phyloP scores from a whole-genome alignment of 64 coral and sea anemone genomes.

The Platygyra sinensis region DNA sequence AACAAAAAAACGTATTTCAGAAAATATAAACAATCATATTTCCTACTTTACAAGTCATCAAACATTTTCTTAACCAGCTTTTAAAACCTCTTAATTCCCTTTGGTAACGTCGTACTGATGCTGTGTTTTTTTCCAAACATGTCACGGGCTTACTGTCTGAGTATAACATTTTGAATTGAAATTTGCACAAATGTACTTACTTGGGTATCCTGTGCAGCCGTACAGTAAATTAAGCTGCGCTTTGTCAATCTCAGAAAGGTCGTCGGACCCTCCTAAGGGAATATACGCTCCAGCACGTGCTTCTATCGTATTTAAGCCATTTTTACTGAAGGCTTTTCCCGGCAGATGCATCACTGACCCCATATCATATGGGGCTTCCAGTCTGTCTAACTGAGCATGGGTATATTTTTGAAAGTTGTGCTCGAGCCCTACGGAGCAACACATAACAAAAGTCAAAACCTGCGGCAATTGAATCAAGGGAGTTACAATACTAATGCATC shows the following conservation, averaged over 20 bases:
- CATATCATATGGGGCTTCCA: conserved; percentile 83
- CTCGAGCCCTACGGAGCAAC: conserved; percentile 44
- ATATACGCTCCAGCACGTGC: conserved; percentile 54
- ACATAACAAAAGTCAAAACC: neutral
- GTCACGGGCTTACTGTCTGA: too few species aligned
- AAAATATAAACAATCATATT: too few species aligned
- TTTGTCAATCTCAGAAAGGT: conserved; percentile 75
- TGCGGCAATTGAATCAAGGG: neutral
- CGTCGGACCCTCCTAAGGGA: conserved; percentile 36
- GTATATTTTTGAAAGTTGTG: conserved; percentile 83
- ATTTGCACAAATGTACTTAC: neutral
- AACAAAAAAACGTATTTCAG: too few species aligned
- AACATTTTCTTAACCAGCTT: too few species aligned
- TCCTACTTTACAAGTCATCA: too few species aligned
- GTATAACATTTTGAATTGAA: neutral
- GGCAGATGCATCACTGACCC: conserved; percentile 90
- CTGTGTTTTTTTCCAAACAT: too few species aligned
- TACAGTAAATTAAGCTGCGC: conserved; percentile 88
- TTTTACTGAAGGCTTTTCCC: conserved; percentile 73
- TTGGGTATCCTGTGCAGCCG: conserved; percentile 49
- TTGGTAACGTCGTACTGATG: too few species aligned
- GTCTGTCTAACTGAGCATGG: conserved; percentile 51
- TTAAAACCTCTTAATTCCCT: too few species aligned
- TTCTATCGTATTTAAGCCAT: conserved; percentile 66
- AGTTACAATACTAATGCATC: neutral